These are phyloP conservation scores for Sabellastarte sp. DNA, from an alignment of 2,888 invertebrate species.

Conservation along the genomic window DNA sequence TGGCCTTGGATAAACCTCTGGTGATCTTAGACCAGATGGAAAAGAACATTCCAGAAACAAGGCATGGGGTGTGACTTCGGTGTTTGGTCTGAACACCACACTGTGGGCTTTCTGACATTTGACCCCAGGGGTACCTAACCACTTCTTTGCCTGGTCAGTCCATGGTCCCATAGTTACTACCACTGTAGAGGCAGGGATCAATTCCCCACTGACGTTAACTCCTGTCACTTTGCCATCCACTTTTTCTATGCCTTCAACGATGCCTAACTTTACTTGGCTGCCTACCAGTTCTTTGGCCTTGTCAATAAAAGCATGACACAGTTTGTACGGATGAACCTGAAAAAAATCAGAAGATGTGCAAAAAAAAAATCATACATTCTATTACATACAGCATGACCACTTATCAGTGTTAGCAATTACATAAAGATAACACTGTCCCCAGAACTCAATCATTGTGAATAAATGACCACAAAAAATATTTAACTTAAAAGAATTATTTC, in stretches of 20 bases:
- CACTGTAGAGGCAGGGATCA: slow-evolving; percentile 25
- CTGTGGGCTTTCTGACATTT: slow-evolving; percentile 27
- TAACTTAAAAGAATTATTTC: too few species aligned
- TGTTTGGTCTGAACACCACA: slow-evolving; percentile 12
- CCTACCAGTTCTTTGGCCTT: slow-evolving; percentile 12
- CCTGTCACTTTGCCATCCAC: slow-evolving; percentile 16
- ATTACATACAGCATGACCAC: too few species aligned
- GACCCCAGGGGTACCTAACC: slow-evolving; percentile 23
- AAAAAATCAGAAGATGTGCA: too few species aligned
- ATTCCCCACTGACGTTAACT: slow-evolving; percentile 22
- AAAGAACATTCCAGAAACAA: slow-evolving; percentile 24
- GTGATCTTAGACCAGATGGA: slow-evolving; percentile 1
- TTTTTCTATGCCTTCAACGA: slow-evolving; percentile 19
- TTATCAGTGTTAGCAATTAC: too few species aligned
- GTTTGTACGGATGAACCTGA: slow-evolving; percentile 28
- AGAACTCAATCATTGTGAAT: too few species aligned
- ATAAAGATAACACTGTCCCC: too few species aligned
- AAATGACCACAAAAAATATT: too few species aligned
- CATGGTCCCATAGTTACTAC: slow-evolving; percentile 36
- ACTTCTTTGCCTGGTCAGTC: slow-evolving; percentile 25
- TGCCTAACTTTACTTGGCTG: slow-evolving; percentile 10
- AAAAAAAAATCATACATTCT: too few species aligned
- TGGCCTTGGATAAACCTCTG: slow-evolving; percentile 35
- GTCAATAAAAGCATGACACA: slow-evolving; percentile 20
- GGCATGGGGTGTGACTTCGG: slow-evolving; percentile 19